Evolutionary conservation across 2,888 invertebrate genomes (phyloP).

Genomic region (Empis stercorea): DNA sequence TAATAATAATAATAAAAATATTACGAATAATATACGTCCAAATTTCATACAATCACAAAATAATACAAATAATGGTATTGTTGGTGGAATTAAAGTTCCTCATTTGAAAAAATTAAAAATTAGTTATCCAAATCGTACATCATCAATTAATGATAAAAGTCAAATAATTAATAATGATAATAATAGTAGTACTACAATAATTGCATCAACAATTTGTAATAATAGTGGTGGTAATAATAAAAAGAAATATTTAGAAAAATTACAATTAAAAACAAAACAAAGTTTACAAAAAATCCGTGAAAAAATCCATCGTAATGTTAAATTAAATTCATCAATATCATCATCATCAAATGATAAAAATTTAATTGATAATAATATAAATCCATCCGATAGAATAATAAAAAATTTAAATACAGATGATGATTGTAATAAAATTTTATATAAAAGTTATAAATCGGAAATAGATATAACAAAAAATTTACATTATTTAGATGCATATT

Average conservation of each 20-base stretch:
- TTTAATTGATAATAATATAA: background rate
- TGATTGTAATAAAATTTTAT: slow-evolving; percentile 23
- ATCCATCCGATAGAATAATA: background rate
- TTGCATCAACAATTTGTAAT: slow-evolving; percentile 10
- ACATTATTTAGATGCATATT: slow-evolving; percentile 33
- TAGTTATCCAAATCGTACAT: slow-evolving; percentile 30
- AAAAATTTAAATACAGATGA: background rate
- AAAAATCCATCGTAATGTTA: slow-evolving; percentile 32
- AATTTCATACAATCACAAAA: too few species aligned
- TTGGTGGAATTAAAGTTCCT: slow-evolving; percentile 16
- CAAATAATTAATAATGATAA: slow-evolving; percentile 18
- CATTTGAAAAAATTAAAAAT: slow-evolving; percentile 29
- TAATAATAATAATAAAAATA: too few species aligned
- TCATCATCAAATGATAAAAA: background rate
- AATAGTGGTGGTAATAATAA: slow-evolving; percentile 12
- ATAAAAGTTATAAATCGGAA: slow-evolving; percentile 36
- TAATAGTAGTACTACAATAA: slow-evolving; percentile 16
- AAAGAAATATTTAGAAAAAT: slow-evolving; percentile 26
- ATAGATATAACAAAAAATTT: slow-evolving; percentile 34
- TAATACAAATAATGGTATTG: background rate
- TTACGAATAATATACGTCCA: too few species aligned
- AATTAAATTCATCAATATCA: slow-evolving; percentile 14
- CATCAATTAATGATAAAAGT: slow-evolving; percentile 22
- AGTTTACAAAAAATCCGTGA: slow-evolving; percentile 31
- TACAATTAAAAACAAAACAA: slow-evolving; percentile 32